Evolutionary conservation across 2,888 invertebrate genomes (phyloP).

Genomic region (Andrena minutula): DNA sequence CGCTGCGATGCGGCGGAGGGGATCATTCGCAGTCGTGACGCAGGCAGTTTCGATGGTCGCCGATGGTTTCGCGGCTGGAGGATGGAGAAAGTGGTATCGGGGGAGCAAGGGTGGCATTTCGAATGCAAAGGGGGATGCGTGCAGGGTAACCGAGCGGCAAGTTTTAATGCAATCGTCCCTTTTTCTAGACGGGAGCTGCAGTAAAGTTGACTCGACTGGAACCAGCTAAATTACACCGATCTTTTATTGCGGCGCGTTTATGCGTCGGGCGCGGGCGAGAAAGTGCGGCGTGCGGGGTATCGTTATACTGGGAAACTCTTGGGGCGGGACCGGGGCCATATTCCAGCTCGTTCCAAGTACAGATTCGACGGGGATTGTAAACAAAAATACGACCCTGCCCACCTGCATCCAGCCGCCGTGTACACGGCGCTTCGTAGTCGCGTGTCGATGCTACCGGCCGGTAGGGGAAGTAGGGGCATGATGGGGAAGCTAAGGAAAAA

Average conservation of each 20-base stretch:
- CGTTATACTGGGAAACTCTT: constrained; percentile 50
- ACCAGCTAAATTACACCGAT: constrained; percentile 64
- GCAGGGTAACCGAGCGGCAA: constrained; percentile 11
- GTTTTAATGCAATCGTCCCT: constrained; percentile 50
- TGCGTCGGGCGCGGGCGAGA: constrained; percentile 37
- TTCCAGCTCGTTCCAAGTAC: constrained; percentile 65
- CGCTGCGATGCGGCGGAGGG: not conserved
- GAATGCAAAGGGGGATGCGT: not conserved
- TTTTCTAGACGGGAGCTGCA: constrained; percentile 38
- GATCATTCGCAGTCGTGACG: not conserved
- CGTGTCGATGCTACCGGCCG: not conserved
- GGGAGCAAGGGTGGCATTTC: not conserved
- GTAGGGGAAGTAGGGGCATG: no score
- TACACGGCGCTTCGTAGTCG: not conserved
- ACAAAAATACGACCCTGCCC: constrained; percentile 72
- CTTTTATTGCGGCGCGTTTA: constrained; percentile 69
- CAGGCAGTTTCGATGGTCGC: no score
- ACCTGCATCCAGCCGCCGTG: constrained; percentile 42
- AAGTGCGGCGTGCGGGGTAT: constrained; percentile 37
- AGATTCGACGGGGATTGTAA: constrained; percentile 70
- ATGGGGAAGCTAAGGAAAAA: no score
- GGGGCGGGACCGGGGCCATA: constrained; percentile 46
- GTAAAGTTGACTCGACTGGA: constrained; percentile 46
- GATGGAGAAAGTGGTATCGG: not conserved
- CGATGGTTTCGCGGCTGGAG: no score